Evolutionary conservation across 2,888 invertebrate species (phyloP), one percentile per base, ranked within the genome.

Genomic region (Lasioglossum pauxillum): DNA sequence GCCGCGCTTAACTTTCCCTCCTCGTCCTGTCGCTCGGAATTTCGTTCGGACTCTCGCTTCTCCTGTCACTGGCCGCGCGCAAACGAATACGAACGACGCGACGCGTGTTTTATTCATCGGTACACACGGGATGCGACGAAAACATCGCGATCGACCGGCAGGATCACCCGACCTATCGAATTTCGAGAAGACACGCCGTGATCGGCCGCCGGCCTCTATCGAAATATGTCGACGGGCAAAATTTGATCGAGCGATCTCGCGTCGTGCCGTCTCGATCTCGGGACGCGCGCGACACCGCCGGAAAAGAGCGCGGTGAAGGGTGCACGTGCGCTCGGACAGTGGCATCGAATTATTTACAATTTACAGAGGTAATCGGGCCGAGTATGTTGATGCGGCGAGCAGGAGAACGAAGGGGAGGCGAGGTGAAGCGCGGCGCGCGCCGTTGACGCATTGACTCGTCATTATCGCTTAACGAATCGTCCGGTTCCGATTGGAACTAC

Each of bases 381-480:
- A 76, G 41, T 27, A 57, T 53, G 35, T 35, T 69, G 74, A 57
- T 77, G 60, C 72, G 74, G n/a, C 74, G 76, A 46, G 67, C 78
- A 67, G 71, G 64, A n/a, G 38, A 5, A 38, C 38, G 41, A 12
- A 12, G 71, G 8, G 12, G 77, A 60, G 85, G 67, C 19, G 67
- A 19, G 23, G 69, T 0, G 35, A 60, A 84, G 67, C 35, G 35
- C 38, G 38, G 38, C 19, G 35, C 38, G 77, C 60, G 84, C 89
- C 92, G 93, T 93, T 93, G 93, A 93, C 92, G 93, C 93, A 92
- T 93, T 91, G 93, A 92, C 91, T 92, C 92, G 93, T 94, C 94
- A 93, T 94, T 94, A 94, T 94, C 93, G 91, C 92, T 94, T 93
- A 93, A 94, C 94, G 93, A 94, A 94, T 94, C 92, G 91, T 90